These are phyloP conservation scores for Vanessa cardui DNA, from an alignment of 2,888 invertebrate species.

Conservation along the genomic window DNA sequence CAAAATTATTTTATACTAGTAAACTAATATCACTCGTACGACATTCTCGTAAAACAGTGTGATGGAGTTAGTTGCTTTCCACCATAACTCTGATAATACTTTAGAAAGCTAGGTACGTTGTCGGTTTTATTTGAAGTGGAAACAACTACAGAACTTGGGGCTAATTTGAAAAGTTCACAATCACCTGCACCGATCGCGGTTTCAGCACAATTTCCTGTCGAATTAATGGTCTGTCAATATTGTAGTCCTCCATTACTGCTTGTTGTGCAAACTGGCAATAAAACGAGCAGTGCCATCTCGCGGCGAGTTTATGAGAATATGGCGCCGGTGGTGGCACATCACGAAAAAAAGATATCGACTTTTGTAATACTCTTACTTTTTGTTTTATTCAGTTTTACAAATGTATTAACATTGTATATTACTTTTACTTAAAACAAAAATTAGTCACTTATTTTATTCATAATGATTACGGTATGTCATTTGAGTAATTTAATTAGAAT, in stretches of 20 bases:
- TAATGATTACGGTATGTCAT: too few species aligned
- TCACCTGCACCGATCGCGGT: slow-evolving; percentile 72
- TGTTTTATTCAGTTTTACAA: not conserved
- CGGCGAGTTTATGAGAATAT: slow-evolving; percentile 64
- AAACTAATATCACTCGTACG: not conserved
- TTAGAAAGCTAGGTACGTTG: slow-evolving; percentile 50
- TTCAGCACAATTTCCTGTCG: slow-evolving; percentile 81
- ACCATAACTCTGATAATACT: slow-evolving; percentile 39
- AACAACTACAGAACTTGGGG: slow-evolving; percentile 72
- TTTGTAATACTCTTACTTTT: slow-evolving; percentile 18
- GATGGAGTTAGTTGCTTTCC: not conserved
- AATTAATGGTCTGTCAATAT: slow-evolving; percentile 83
- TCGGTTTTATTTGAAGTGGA: slow-evolving; percentile 62
- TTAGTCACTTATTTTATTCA: too few species aligned
- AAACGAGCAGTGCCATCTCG: slow-evolving; percentile 74
- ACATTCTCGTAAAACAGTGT: not conserved
- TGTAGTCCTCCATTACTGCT: slow-evolving; percentile 77
- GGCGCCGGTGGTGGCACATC: slow-evolving; percentile 52
- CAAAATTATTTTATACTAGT: not conserved
- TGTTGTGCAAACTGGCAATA: slow-evolving; percentile 76
- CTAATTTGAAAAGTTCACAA: slow-evolving; percentile 83
- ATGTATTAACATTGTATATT: not conserved
- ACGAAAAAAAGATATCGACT: slow-evolving; percentile 18
- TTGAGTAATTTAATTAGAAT: too few species aligned
- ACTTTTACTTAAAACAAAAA: not conserved